A percentile compares a stretch with the other conserved stretches of the same genome.
These are phyloP conservation scores for Spongilla lacustris DNA, from an alignment of 37 sponge, comb jelly and placozoan species.

Conservation along the genomic window DNA sequence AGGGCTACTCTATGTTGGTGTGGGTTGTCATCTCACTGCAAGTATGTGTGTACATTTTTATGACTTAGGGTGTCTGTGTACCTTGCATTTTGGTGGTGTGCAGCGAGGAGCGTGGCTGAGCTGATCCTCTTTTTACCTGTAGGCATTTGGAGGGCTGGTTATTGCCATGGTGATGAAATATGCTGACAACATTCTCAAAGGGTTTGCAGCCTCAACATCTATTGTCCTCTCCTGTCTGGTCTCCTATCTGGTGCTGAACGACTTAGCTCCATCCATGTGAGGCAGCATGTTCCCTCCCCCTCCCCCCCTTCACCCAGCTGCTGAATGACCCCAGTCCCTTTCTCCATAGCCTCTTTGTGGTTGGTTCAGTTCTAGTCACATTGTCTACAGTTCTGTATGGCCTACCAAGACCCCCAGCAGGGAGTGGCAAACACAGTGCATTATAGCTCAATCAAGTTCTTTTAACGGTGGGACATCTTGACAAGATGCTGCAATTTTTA, in stretches of 20 bases:
- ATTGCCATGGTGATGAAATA: conserved; percentile 95
- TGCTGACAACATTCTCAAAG: conserved; percentile 99
- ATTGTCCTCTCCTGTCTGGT: conserved; percentile 89
- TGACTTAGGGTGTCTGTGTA: too few species aligned
- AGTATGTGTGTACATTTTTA: neutral
- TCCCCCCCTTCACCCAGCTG: neutral
- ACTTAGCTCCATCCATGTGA: conserved; percentile 42
- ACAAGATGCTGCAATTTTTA: neutral
- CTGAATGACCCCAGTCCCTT: neutral
- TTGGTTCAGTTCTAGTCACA: conserved; percentile 43
- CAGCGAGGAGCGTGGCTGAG: too few species aligned
- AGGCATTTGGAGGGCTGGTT: conserved; percentile 94
- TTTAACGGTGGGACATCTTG: neutral
- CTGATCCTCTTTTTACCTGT: neutral
- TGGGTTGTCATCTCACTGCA: conserved; percentile 39
- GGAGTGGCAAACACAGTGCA: neutral
- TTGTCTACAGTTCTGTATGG: conserved; percentile 39
- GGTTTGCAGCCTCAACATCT: conserved; percentile 93
- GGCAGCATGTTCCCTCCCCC: neutral
- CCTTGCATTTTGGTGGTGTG: too few species aligned
- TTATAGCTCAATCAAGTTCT: neutral
- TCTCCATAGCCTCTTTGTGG: conserved; percentile 9
- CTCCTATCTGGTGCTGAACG: conserved; percentile 81
- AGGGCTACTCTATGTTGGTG: conserved; percentile 76
- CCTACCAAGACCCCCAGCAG: conserved; percentile 13